phyloP scores from a whole-genome alignment of 2,113 vertebrate genomes.

The Ameiurus melas region DNA sequence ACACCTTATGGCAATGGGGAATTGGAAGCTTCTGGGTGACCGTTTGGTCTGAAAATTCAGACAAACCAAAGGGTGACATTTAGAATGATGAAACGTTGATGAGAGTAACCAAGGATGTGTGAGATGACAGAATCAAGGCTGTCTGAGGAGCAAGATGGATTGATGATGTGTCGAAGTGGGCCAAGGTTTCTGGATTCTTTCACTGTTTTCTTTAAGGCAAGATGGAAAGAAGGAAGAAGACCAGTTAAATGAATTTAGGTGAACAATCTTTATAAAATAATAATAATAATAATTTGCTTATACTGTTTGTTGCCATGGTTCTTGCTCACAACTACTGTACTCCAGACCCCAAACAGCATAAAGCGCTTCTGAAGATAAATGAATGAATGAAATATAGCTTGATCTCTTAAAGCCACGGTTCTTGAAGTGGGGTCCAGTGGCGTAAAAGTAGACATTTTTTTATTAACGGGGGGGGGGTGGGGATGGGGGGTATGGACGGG shows the following conservation, averaged over 20 bases:
- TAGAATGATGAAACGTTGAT: constrained; percentile 71
- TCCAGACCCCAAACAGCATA: neutral
- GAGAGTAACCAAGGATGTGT: constrained; percentile 66
- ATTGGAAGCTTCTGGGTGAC: constrained; percentile 48
- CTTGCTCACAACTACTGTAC: neutral
- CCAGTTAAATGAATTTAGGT: neutral
- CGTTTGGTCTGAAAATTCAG: neutral
- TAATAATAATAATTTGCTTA: neutral
- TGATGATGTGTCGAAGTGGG: constrained; percentile 69
- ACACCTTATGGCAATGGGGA: constrained; percentile 49
- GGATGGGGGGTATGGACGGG: too few relatives aligned
- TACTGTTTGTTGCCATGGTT: neutral
- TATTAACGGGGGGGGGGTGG: neutral
- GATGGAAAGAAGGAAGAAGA: constrained; percentile 28
- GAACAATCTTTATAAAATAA: too few relatives aligned
- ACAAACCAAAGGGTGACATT: constrained; percentile 58
- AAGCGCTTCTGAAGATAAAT: neutral
- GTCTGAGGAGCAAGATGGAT: constrained; percentile 74
- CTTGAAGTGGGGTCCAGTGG: neutral
- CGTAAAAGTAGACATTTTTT: neutral
- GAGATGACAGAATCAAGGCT: constrained; percentile 76
- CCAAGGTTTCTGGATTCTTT: constrained; percentile 15
- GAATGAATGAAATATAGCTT: neutral
- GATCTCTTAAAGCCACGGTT: neutral
- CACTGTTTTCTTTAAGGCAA: neutral